A percentile compares a stretch with the other conserved stretches of the same genome.
Evolutionary conservation across 2,113 vertebrate genomes (phyloP).

Genomic region (Apodemus speciosus): DNA sequence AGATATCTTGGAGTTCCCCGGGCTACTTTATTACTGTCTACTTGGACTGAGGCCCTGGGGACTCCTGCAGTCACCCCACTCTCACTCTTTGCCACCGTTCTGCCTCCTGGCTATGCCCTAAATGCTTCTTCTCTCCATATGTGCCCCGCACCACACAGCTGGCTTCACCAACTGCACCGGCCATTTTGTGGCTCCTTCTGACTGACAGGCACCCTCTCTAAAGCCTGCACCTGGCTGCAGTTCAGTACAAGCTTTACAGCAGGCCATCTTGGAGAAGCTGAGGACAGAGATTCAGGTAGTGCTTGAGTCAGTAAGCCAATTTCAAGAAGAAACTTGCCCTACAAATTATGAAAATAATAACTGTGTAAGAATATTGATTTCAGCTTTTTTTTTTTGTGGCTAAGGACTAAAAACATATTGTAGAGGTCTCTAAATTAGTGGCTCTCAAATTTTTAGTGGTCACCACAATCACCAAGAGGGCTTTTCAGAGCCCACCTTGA

Average conservation of each 20-base stretch:
- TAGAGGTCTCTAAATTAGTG: not conserved
- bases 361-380: not conserved
- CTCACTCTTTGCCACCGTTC: not conserved
- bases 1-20: not conserved
- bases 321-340: not conserved
- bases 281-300: not conserved
- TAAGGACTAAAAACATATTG: not conserved
- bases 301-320: not conserved
- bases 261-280: not conserved
- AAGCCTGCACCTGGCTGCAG: not conserved
- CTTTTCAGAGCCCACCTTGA: not conserved
- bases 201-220: not conserved
- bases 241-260: not conserved
- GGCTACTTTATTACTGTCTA: not conserved
- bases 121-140: not conserved
- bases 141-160: not conserved
- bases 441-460: not conserved
- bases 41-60: not conserved
- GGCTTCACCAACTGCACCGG: not conserved
- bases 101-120: not conserved
- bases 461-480: not conserved
- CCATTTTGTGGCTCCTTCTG: not conserved
- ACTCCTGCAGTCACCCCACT: not conserved
- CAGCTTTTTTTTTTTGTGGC: not conserved
- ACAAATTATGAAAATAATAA: slow-evolving; percentile 9